A percentile compares a stretch with the other conserved stretches of the same genome.
These are phyloP conservation scores for Romanogobio albipinnatus DNA, from an alignment of 2,113 vertebrate species.

Conservation along the genomic window DNA sequence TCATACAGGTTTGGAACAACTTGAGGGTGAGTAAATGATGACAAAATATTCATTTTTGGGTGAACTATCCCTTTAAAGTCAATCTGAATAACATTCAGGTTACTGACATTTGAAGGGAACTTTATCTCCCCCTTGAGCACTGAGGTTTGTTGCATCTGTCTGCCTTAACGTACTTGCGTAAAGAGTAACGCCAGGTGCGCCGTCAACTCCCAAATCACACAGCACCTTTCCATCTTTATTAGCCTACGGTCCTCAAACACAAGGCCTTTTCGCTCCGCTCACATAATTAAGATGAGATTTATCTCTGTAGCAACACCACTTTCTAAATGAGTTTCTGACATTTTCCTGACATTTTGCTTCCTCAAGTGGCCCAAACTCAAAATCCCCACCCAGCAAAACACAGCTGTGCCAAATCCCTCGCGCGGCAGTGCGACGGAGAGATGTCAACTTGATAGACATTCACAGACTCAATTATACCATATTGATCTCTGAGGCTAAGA, in stretches of 20 bases:
- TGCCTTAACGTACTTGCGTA: not conserved
- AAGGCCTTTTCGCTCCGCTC: constrained; percentile 1
- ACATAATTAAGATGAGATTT: constrained; percentile 41
- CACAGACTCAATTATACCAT: constrained; percentile 70
- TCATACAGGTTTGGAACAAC: too few species aligned
- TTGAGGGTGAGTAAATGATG: too few species aligned
- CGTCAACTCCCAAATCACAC: constrained; percentile 26
- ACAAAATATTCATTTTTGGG: too few species aligned
- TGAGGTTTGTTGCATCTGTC: not conserved
- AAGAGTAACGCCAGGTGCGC: not conserved
- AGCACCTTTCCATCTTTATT: constrained; percentile 28
- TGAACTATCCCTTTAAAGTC: too few species aligned
- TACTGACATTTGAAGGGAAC: not conserved
- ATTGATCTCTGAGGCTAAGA: constrained; percentile 60
- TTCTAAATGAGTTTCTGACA: constrained; percentile 58
- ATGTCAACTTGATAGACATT: constrained; percentile 66
- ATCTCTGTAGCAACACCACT: constrained; percentile 56
- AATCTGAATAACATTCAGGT: not conserved
- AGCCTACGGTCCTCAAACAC: constrained; percentile 17
- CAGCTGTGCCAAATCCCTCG: constrained; percentile 50
- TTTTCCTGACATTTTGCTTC: constrained; percentile 59
- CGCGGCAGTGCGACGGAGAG: constrained; percentile 46
- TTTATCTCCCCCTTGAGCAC: not conserved
- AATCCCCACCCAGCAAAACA: constrained; percentile 53
- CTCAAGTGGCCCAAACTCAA: constrained; percentile 47